Evolutionary conservation across 2,888 invertebrate species (phyloP), one percentile per base, ranked within the genome.

Genomic region (Drosophila putrida): DNA sequence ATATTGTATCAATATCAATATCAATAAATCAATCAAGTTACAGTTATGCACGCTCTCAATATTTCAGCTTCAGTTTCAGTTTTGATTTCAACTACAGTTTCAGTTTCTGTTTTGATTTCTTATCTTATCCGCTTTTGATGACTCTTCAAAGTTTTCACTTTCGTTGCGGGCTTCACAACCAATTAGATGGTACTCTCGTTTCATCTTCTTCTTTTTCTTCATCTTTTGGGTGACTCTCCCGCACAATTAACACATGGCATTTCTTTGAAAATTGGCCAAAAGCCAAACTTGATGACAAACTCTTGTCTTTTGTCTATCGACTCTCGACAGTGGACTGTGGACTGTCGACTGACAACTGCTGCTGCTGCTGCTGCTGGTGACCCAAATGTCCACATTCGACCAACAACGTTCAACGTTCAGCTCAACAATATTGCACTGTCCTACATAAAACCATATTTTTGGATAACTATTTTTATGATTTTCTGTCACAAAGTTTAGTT

Each of bases 321-420:
- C 41, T 68, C 44, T 63, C 41, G 44, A 58, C 75, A 72, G 31
- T 20, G 9, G 15, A 41, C 46, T 71, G 46, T 61, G 35, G 68
- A 62, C 78, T 72, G 63, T 55, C 68, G 53, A 59, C 67, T 75
- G 31, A 33, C 31, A 11, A 15, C 15, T 39, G 39, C 39, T 41
- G 39, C 20, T 53, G 63, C 55, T 39, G 39, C 39, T 41, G 39
- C 31, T 53, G 60, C 51, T 71, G 68, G 53, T 81, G 83, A 81
- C 81, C 81, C 69, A 81, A 75, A 81, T 81, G 81, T 60, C 60
- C 64, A 76, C 76, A 72, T 55, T 72, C 58, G 53, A 57, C 62
- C 25, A 64, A 46, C 63, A 75, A 65, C 51, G 62, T 49, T 60
- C 39, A 69, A 58, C 62, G 66, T 68, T 61, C 38, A 63, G 36